phyloP scores from a whole-genome alignment of 1,140 invertebrate species.

The Nasonia vitripennis region DNA sequence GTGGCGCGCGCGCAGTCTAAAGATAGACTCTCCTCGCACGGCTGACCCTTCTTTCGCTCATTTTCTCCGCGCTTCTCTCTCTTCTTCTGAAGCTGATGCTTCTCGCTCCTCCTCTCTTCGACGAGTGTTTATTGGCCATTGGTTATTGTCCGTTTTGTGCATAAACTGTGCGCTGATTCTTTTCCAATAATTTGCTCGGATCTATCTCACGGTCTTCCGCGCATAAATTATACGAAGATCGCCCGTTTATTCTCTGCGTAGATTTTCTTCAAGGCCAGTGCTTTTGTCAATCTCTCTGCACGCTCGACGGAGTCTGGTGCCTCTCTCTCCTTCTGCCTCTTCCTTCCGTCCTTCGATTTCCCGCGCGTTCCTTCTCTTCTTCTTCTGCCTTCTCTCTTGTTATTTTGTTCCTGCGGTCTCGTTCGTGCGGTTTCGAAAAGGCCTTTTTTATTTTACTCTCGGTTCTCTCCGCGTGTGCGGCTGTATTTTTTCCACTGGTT shows the following conservation, averaged over 20 bases:
- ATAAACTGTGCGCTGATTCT: background rate
- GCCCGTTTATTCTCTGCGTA: background rate
- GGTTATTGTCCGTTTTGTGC: conserved; percentile 15
- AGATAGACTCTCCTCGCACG: conserved; percentile 62
- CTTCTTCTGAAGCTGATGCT: background rate
- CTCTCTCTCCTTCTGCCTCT: background rate
- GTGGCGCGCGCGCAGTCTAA: conserved; percentile 60
- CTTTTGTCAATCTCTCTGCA: conserved; percentile 16
- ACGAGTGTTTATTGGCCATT: conserved; percentile 14
- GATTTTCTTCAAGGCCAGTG: conserved; percentile 13
- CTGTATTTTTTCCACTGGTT: background rate
- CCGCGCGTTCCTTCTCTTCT: background rate
- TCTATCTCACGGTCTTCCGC: background rate
- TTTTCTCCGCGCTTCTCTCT: background rate
- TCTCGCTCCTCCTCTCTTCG: too few relatives aligned
- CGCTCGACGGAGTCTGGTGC: background rate
- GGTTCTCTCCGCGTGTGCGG: background rate
- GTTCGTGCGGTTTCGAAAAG: conserved; percentile 30
- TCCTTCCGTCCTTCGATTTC: conserved; percentile 25
- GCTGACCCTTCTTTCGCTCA: conserved; percentile 47
- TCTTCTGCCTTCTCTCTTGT: background rate
- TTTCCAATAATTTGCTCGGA: background rate
- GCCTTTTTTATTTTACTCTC: background rate
- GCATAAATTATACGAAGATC: conserved; percentile 8
- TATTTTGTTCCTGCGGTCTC: conserved; percentile 37